Percentiles rank a stretch among this genome's conserved stretches.
Conservation (phyloP, 64 coral and sea anemone species). For the Pachyseris speciosa region DNA sequence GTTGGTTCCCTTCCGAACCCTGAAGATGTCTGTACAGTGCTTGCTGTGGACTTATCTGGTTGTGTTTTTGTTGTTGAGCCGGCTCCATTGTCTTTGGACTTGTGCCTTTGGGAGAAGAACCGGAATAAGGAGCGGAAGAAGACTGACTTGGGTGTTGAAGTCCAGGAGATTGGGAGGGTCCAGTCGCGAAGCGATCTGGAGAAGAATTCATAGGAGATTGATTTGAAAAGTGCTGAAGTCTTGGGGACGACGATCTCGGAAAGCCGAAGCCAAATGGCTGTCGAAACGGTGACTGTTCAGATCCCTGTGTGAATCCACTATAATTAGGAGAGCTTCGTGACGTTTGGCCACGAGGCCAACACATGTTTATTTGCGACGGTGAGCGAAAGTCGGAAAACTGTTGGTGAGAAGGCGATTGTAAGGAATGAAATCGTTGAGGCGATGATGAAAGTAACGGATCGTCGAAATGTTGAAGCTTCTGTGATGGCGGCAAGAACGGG, state of each 20-base stretch:
- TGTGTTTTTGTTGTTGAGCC: slow-evolving; percentile 67
- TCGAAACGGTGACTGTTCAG: slow-evolving; percentile 73
- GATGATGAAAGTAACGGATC: slow-evolving; percentile 92
- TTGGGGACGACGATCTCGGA: slow-evolving; percentile 80
- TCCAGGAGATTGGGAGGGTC: slow-evolving; percentile 71
- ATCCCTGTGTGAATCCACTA: slow-evolving; percentile 31
- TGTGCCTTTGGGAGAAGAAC: slow-evolving; percentile 79
- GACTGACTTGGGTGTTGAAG: slow-evolving; percentile 66
- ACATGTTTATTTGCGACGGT: slow-evolving; percentile 79
- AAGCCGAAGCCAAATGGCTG: slow-evolving; percentile 82
- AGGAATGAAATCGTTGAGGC: slow-evolving; percentile 73
- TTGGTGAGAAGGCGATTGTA: slow-evolving; percentile 58
- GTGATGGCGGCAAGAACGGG: slow-evolving; percentile 62
- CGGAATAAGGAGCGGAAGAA: slow-evolving; percentile 49
- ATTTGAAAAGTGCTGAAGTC: slow-evolving; percentile 93
- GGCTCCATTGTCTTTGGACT: slow-evolving; percentile 71
- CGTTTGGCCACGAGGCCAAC: slow-evolving; percentile 76
- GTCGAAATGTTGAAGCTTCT: slow-evolving; percentile 96
- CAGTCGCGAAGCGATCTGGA: slow-evolving; percentile 48
- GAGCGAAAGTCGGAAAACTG: slow-evolving; percentile 81
- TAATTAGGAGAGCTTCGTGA: slow-evolving; percentile 61
- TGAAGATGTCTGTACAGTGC: slow-evolving; percentile 5
- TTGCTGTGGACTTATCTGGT: slow-evolving; percentile 84
- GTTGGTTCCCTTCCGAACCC: slow-evolving; percentile 67
- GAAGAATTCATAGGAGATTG: slow-evolving; percentile 73